Base-by-base conservation (phyloP, 2,797 vertebrate species). In the Somateria mollissima region DNA sequence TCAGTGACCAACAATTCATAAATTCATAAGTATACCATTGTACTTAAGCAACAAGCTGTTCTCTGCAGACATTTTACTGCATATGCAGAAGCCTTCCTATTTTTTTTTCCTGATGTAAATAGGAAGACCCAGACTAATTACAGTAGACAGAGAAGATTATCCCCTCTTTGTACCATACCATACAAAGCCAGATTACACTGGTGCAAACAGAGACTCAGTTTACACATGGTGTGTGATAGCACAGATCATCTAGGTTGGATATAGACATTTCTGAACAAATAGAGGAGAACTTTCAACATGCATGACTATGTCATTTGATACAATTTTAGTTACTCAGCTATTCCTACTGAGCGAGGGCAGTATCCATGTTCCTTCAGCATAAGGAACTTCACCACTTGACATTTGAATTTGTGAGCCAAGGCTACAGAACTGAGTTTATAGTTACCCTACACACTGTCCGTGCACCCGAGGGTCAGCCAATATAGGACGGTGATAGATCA, bases 381-480 rank as follows among this genome's bases (percentile, higher is more conserved):
- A 67, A 71, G 41, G 60, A 84, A 62, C 84, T 91, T 64, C 64
- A n/a, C 45, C 6, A 27, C 34, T 51, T 69, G 17, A 54, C 30
- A 78, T 80, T 67, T 86, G 80, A 78, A 84, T 84, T 90, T 76
- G 73, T 32, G 39, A 90, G 34, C 32, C 51, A 73, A 75, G 67
- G 49, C 27, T 88, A 45, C 28, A 39, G 12, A 60, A 54, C 8
- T 82, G 41, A 84, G 54, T 39, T 64, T 61, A 21, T 32, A 83
- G 78, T 90, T 92, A 80, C 49, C 90, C 61, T 57, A 61, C 71
- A 30, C 18, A 58, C 14, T 30, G 17, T 51, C 56, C n/a, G 51
- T 82, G 81, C 86, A 73, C 74, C 51, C 56, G 32, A 62, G 53
- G 53, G 89, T 95, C 87, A 92, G 57, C 60, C 61, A 86, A 43